phyloP scores from a whole-genome alignment of 2,797 vertebrate genomes.

The Myotis myotis region DNA sequence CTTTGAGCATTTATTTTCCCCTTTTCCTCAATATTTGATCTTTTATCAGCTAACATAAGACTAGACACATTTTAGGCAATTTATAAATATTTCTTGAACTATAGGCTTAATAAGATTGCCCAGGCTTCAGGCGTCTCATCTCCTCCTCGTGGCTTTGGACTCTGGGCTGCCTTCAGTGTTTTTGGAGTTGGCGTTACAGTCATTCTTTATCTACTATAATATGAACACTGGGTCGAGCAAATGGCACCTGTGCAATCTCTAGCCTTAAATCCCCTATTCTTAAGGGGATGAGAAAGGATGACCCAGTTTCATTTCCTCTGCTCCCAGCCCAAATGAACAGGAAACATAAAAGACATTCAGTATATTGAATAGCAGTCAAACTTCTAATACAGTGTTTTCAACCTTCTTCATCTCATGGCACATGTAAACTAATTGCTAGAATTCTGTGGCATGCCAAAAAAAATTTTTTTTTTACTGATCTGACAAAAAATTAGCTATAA shows the following conservation, averaged over 20 bases:
- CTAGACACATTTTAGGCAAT: background rate
- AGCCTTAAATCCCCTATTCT: slow-evolving; percentile 32
- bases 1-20: background rate
- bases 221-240: background rate
- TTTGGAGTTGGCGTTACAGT: slow-evolving; percentile 22
- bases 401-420: background rate
- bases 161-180: background rate
- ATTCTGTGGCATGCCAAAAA: background rate
- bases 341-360: slow-evolving; percentile 59
- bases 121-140: background rate
- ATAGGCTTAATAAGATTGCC: slow-evolving; percentile 52
- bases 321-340: slow-evolving; percentile 44
- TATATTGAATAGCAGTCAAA: slow-evolving; percentile 55
- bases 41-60: background rate
- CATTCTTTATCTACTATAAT: slow-evolving; percentile 22
- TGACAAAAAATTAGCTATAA: background rate
- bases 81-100: slow-evolving; percentile 56
- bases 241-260: slow-evolving; percentile 6
- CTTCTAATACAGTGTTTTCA: background rate
- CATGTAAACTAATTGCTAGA: background rate
- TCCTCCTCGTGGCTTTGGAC: slow-evolving; percentile 1
- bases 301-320: slow-evolving; percentile 22
- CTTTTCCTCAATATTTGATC: background rate
- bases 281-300: slow-evolving; percentile 23
- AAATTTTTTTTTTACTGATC: background rate